phyloP scores from a whole-genome alignment of 2,113 vertebrate species.

The Sminthopsis crassicaudata region DNA sequence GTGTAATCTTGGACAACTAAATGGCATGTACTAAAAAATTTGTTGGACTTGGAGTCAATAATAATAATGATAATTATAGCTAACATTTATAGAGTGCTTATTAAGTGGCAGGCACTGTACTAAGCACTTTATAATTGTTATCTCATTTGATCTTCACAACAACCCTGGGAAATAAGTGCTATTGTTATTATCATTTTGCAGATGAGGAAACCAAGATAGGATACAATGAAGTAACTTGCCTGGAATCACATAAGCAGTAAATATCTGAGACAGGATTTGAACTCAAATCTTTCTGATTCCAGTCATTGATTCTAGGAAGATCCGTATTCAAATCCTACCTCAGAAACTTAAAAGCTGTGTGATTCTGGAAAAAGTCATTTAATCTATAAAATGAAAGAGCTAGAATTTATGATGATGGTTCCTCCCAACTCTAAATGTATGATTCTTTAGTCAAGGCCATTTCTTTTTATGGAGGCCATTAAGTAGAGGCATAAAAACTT shows the following conservation, averaged over 20 bases:
- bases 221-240: not conserved
- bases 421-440: not conserved
- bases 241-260: not conserved
- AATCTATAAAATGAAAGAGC: not conserved
- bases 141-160: not conserved
- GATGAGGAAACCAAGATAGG: not conserved
- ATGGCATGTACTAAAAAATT: not conserved
- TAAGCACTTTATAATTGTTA: not conserved
- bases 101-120: not conserved
- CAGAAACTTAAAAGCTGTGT: not conserved
- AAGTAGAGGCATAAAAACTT: not conserved
- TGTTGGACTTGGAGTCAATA: not conserved
- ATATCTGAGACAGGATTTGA: not conserved
- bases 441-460: not conserved
- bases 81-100: not conserved
- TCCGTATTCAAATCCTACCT: not conserved
- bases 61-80: not conserved
- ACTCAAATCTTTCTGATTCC: not conserved
- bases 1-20: not conserved
- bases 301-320: not conserved
- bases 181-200: not conserved
- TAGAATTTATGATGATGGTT: not conserved
- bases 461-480: not conserved
- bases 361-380: not conserved
- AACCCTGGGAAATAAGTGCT: not conserved